A percentile compares a stretch with the other conserved stretches of the same genome.
Evolutionary conservation across 2,888 invertebrate genomes (phyloP).

Genomic region (Torymus tubicola): DNA sequence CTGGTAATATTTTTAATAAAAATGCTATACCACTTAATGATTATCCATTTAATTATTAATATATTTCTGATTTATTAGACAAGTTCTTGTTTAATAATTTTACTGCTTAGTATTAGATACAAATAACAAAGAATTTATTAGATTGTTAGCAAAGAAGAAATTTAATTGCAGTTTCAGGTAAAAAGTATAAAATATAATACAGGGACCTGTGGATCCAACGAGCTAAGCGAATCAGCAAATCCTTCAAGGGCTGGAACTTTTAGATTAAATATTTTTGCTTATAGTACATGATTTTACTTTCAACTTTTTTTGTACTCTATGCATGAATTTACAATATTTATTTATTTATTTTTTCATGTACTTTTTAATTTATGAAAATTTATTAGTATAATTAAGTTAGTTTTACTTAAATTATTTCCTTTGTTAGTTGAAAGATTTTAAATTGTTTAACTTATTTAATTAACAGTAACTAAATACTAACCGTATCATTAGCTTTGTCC

Average conservation of each 20-base stretch:
- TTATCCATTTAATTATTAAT: too few species aligned
- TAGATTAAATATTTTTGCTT: conserved; percentile 33
- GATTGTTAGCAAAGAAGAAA: too few species aligned
- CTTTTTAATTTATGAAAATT: conserved; percentile 19
- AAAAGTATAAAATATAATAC: conserved; percentile 31
- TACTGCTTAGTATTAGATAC: neutral
- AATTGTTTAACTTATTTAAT: too few species aligned
- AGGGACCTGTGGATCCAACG: conserved; percentile 56
- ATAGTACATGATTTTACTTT: neutral
- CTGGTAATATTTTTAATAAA: too few species aligned
- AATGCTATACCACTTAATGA: too few species aligned
- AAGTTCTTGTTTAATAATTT: too few species aligned
- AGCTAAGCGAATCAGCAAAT: conserved; percentile 58
- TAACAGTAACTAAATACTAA: conserved; percentile 56
- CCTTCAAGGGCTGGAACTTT: conserved; percentile 57
- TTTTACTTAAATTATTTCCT: too few species aligned
- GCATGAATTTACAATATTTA: too few species aligned
- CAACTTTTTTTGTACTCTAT: neutral
- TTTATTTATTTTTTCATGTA: neutral
- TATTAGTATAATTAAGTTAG: neutral
- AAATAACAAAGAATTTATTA: conserved; percentile 17
- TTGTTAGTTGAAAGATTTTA: too few species aligned
- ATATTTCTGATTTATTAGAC: too few species aligned
- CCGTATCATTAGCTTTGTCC: conserved; percentile 51
- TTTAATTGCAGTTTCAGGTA: conserved; percentile 13